A percentile compares a stretch with the other conserved stretches of the same genome.
phyloP scores from a whole-genome alignment of 1,140 invertebrate species.

The Atopsyche davidsoni region DNA sequence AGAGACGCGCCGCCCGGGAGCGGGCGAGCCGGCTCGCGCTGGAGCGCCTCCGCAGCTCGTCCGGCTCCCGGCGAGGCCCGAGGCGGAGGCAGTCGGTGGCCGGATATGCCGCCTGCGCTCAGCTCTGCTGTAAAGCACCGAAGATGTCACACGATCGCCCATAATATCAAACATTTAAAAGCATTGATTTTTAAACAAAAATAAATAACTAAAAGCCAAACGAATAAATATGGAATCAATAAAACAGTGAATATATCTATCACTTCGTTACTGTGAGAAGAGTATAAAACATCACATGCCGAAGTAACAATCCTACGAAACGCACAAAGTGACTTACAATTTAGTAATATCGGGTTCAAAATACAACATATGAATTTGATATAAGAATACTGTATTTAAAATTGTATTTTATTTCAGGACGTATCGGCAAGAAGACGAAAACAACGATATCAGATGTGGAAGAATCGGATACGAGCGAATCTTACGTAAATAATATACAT shows the following conservation, averaged over 20 bases:
- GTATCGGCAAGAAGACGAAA: conserved; percentile 21
- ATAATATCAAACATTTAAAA: no score
- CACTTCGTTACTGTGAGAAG: no score
- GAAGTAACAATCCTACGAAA: background rate
- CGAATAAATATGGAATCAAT: no score
- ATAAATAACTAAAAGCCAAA: no score
- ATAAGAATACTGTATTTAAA: background rate
- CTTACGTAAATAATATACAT: background rate
- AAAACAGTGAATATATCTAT: no score
- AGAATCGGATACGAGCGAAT: conserved; percentile 10
- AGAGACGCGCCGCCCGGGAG: background rate
- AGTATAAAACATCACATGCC: background rate
- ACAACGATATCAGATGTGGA: conserved; percentile 10
- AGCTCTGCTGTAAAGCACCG: no score
- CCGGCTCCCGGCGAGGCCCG: background rate
- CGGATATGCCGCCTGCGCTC: no score
- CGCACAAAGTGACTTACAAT: background rate
- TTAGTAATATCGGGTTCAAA: background rate
- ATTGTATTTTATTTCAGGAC: conserved; percentile 20
- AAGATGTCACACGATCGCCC: no score
- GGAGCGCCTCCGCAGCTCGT: background rate
- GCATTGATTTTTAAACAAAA: no score
- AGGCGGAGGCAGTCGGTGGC: background rate
- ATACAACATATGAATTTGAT: background rate
- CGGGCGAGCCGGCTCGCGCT: background rate